phyloP scores from a whole-genome alignment of 1,140 invertebrate genomes.

The Cydia pomonella region DNA sequence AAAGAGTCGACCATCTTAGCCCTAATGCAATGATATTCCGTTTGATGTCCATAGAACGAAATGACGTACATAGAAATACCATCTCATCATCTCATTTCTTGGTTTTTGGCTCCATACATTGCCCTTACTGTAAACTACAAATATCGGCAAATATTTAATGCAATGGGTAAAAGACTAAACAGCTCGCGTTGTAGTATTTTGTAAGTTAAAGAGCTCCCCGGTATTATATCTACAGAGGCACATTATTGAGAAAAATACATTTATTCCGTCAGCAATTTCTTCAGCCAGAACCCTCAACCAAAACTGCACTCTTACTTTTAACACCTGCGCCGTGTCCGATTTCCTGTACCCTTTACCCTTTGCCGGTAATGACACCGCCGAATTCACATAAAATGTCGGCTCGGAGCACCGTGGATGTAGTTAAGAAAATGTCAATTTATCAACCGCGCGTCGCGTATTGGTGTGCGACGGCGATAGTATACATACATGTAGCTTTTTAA shows the following conservation, averaged over 20 bases:
- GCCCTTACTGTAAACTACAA: no score
- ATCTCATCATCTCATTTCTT: no score
- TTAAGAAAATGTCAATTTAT: background rate
- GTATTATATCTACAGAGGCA: no score
- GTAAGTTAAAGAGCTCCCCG: no score
- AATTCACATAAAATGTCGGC: background rate
- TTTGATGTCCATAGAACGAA: no score
- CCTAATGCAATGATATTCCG: no score
- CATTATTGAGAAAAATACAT: background rate
- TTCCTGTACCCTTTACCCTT: background rate
- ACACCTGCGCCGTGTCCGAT: background rate
- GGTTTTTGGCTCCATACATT: no score
- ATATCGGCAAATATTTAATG: no score
- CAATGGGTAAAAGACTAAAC: no score
- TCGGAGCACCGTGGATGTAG: background rate
- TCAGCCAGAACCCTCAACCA: background rate
- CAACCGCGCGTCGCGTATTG: background rate
- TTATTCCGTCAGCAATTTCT: background rate
- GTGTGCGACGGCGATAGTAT: background rate
- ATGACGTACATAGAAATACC: no score
- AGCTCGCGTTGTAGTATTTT: no score
- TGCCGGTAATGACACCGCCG: background rate
- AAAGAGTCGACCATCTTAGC: no score
- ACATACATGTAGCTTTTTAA: background rate
- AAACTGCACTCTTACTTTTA: background rate